phyloP scores from a whole-genome alignment of 2,888 invertebrate species.

The Acanthosepion pharaonis region DNA sequence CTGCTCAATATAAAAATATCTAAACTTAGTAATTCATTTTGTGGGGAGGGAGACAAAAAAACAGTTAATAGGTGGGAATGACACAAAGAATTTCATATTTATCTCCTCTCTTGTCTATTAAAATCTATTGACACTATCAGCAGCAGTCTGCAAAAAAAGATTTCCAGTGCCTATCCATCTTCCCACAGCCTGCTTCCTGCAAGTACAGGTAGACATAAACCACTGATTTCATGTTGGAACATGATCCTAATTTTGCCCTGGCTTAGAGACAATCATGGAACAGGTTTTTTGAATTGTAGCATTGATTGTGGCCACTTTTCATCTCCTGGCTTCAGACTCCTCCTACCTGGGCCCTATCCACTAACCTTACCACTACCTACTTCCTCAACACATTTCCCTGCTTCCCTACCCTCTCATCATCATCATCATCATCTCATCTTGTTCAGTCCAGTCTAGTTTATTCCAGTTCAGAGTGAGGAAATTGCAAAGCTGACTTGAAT shows the following conservation, averaged over 20 bases:
- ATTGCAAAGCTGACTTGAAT: neutral
- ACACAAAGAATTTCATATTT: neutral
- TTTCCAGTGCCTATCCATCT: neutral
- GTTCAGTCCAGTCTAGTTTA: neutral
- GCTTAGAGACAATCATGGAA: neutral
- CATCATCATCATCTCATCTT: neutral
- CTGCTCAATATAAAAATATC: neutral
- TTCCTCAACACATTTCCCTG: neutral
- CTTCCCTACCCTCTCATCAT: neutral
- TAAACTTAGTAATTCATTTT: neutral
- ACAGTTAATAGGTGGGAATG: no score
- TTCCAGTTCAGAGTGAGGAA: neutral
- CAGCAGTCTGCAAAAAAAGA: neutral
- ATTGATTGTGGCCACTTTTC: constrained; percentile 8
- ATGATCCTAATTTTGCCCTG: neutral
- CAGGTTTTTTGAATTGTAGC: neutral
- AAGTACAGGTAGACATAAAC: neutral
- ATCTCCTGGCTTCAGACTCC: neutral
- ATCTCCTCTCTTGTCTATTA: neutral
- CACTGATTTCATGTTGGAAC: neutral
- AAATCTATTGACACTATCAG: neutral
- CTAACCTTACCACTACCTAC: neutral
- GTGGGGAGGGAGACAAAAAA: neutral
- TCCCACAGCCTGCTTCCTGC: neutral
- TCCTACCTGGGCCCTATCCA: neutral